These are phyloP conservation scores for Alosa alosa DNA, from an alignment of 2,113 vertebrate species.

Conservation along the genomic window DNA sequence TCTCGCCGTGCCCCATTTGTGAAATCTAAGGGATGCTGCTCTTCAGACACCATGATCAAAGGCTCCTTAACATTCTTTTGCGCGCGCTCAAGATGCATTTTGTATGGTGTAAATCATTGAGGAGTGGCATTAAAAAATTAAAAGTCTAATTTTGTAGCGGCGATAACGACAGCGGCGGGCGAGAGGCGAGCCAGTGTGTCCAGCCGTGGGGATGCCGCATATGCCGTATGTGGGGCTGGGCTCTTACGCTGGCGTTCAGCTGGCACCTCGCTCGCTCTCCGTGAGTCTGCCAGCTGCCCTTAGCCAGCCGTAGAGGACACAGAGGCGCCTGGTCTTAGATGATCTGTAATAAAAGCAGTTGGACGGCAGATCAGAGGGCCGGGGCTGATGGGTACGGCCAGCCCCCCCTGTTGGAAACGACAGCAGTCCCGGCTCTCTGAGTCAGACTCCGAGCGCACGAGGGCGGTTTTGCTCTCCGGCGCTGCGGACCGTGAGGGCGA, in stretches of 20 bases:
- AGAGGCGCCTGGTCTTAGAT: slow-evolving; percentile 59
- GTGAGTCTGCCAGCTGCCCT: slow-evolving; percentile 64
- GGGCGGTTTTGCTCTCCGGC: slow-evolving; percentile 19
- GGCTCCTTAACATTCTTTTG: slow-evolving; percentile 51
- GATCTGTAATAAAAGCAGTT: slow-evolving; percentile 69
- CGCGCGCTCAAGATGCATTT: slow-evolving; percentile 59
- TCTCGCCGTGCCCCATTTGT: slow-evolving; percentile 52
- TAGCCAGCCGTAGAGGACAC: slow-evolving; percentile 61
- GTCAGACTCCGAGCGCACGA: slow-evolving; percentile 48
- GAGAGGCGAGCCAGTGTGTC: neutral
- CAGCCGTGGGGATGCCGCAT: neutral
- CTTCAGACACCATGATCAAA: slow-evolving; percentile 61
- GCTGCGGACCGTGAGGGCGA: neutral
- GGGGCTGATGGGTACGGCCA: slow-evolving; percentile 62
- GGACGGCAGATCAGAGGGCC: slow-evolving; percentile 63
- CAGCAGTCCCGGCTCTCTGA: slow-evolving; percentile 52
- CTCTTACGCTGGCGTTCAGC: neutral
- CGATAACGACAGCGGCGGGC: neutral
- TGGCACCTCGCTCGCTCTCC: slow-evolving; percentile 12
- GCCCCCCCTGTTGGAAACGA: slow-evolving; percentile 59
- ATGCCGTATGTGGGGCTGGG: neutral
- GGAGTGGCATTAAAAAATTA: neutral
- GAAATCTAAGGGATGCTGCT: slow-evolving; percentile 57
- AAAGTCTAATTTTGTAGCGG: neutral
- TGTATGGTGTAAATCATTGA: slow-evolving; percentile 48